Base-by-base conservation (phyloP, 1,140 invertebrate species). In the Lethocerus indicus region DNA sequence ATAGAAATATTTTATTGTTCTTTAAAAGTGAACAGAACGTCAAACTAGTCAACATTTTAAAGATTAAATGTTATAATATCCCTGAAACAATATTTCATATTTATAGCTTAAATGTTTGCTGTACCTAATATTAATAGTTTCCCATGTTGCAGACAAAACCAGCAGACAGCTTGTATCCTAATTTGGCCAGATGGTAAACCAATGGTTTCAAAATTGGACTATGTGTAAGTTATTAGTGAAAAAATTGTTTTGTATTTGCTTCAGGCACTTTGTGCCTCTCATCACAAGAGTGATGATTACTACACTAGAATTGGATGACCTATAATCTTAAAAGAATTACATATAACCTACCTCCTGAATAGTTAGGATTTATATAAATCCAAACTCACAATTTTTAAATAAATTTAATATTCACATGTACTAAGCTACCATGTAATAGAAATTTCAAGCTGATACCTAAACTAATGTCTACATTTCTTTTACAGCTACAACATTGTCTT, bases 401-500 rank as follows among this genome's bases (percentile, higher is more conserved):
- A n/a, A n/a, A n/a, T n/a, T n/a, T n/a, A n/a, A n/a, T n/a, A n/a
- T n/a, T n/a, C n/a, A n/a, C n/a, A n/a, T n/a, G n/a, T n/a, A n/a
- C n/a, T n/a, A n/a, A 32, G n/a, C 29, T 32, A 9, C n/a, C 29
- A 9, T 39, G 37, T 39, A 39, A 9, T 6, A 16, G 16, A 39
- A n/a, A n/a, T n/a, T n/a, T n/a, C n/a, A n/a, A n/a, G n/a, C n/a
- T n/a, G n/a, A n/a, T n/a, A n/a, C n/a, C n/a, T n/a, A n/a, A n/a
- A n/a, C n/a, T n/a, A n/a, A n/a, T n/a, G n/a, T n/a, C n/a, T n/a
- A 7, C n/a, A 39, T 45, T 4, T 45, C 54, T 56, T 54, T 63
- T 67, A 3, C 63, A 95, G 90, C 54, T 95, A 94, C 63, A 90
- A 91, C 64, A 71, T 91, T 23, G 60, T 88, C 12, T 80, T 94